Percentiles rank a stretch among this genome's conserved stretches.
These are phyloP conservation scores for Smittia sp. DNA, from an alignment of 2,888 invertebrate genomes.

Conservation along the genomic window DNA sequence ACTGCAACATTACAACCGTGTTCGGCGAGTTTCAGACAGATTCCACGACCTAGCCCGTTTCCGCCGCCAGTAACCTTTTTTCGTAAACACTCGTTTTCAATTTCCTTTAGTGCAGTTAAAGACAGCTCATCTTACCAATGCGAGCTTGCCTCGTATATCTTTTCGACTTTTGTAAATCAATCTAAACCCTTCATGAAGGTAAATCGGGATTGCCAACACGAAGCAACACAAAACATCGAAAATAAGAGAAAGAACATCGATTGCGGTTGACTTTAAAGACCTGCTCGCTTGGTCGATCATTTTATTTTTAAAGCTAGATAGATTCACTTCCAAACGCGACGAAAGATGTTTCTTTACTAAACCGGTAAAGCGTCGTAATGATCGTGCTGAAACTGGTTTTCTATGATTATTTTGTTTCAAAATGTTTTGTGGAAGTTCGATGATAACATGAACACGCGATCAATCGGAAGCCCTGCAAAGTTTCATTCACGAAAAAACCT, in stretches of 20 bases:
- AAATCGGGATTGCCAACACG: constrained; percentile 3
- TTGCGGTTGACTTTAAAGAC: not conserved
- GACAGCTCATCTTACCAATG: constrained; percentile 26
- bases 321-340: too few relatives aligned
- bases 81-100: not conserved
- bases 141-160: constrained; percentile 19
- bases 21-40: constrained; percentile 44
- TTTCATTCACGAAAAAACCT: too few relatives aligned
- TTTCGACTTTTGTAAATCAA: constrained; percentile 11
- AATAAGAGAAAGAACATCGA: constrained; percentile 7
- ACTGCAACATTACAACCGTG: constrained; percentile 43
- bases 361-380: too few relatives aligned
- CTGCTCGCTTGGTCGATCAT: not conserved
- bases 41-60: constrained; percentile 46
- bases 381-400: too few relatives aligned
- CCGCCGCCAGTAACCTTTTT: constrained; percentile 46
- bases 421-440: not conserved
- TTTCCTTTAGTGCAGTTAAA: too few relatives aligned
- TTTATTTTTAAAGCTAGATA: not conserved
- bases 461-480: too few relatives aligned
- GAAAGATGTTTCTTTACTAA: too few relatives aligned
- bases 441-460: too few relatives aligned
- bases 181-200: constrained; percentile 4
- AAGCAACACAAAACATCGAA: constrained; percentile 14
- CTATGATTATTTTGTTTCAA: not conserved